Conservation (phyloP, 2,797 vertebrate species). For the Chelonia mydas region DNA sequence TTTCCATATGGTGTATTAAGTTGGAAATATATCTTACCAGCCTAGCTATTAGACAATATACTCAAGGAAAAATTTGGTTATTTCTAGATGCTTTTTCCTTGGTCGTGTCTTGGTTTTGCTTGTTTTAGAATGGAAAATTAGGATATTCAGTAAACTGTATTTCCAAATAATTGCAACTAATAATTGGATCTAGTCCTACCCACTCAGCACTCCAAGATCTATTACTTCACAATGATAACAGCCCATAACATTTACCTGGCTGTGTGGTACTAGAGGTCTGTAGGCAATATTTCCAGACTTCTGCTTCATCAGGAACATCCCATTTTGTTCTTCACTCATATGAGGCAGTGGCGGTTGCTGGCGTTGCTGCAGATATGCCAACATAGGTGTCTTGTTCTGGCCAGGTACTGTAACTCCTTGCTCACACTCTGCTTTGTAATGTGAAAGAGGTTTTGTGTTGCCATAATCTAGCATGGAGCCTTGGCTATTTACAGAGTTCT, state of each 20-base stretch:
- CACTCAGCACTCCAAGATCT: not conserved
- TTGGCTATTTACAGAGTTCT: conserved; percentile 81
- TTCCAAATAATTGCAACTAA: not conserved
- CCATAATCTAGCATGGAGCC: conserved; percentile 88
- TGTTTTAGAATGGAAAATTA: not conserved
- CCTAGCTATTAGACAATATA: not conserved
- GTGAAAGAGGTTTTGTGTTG: conserved; percentile 96
- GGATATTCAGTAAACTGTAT: not conserved
- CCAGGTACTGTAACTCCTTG: conserved; percentile 76
- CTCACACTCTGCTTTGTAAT: conserved; percentile 90
- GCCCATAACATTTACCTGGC: conserved; percentile 85
- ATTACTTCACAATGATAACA: not conserved
- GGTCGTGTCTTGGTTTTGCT: not conserved
- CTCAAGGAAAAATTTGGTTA: not conserved
- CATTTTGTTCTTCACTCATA: conserved; percentile 82
- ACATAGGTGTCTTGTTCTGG: conserved; percentile 88
- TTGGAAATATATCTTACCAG: conserved; percentile 40
- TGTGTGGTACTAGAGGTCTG: conserved; percentile 86
- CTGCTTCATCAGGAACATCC: conserved; percentile 88
- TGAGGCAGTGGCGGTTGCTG: conserved; percentile 78
- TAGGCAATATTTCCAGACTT: conserved; percentile 87
- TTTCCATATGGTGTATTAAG: conserved; percentile 44
- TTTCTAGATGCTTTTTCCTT: not conserved
- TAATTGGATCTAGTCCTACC: not conserved
- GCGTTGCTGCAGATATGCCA: conserved; percentile 84